phyloP scores from a whole-genome alignment of 2,113 vertebrate genomes.

The Opisthocomus hoazin region DNA sequence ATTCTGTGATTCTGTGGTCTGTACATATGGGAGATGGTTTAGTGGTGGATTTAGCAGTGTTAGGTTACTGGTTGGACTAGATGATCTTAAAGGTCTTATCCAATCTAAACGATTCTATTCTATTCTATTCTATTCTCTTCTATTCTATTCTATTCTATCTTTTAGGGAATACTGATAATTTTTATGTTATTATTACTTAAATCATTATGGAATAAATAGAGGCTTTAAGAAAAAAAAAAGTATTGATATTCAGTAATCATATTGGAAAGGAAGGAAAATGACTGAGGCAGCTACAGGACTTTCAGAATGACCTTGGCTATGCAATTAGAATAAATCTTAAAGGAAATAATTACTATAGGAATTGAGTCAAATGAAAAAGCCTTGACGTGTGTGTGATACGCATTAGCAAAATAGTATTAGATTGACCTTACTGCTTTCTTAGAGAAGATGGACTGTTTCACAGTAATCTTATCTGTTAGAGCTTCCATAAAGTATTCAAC shows the following conservation, averaged over 20 bases:
- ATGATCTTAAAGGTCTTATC: neutral
- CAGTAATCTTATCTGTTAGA: neutral
- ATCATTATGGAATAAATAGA: neutral
- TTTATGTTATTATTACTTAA: neutral
- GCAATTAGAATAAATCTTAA: slow-evolving; percentile 20
- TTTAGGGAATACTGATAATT: neutral
- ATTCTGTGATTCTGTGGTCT: no score
- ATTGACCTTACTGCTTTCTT: neutral
- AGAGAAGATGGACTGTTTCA: neutral
- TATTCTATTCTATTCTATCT: neutral
- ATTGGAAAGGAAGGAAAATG: neutral
- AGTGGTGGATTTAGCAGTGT: neutral
- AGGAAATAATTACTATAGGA: slow-evolving; percentile 18
- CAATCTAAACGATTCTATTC: neutral
- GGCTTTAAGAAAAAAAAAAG: neutral
- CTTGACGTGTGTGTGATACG: neutral
- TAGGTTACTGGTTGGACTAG: accelerated
- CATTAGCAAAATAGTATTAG: neutral
- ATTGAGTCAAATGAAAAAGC: slow-evolving; percentile 7
- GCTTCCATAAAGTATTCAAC: neutral
- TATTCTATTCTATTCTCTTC: neutral
- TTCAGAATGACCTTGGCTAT: neutral
- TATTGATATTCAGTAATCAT: neutral
- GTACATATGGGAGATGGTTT: neutral
- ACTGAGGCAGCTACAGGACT: neutral